Evolutionary conservation across 1,140 invertebrate genomes (phyloP).

Genomic region (Ganaspis sp.): DNA sequence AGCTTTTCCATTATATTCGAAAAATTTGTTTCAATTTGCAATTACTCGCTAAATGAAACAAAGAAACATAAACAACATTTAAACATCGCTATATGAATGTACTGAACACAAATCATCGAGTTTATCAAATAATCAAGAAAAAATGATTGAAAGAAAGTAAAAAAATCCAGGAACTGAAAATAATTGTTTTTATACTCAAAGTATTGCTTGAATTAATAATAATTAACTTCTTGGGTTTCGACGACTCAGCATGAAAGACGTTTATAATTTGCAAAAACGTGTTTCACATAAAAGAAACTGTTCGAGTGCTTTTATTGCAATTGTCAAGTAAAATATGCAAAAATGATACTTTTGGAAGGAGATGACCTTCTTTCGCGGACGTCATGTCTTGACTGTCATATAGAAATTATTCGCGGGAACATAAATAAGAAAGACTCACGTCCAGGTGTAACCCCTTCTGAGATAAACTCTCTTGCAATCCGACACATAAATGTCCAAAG

Average conservation of each 20-base stretch:
- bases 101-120: no score
- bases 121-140: no score
- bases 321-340: neutral
- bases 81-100: no score
- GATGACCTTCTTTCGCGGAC: neutral
- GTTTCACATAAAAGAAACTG: neutral
- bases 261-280: no score
- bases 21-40: no score
- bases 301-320: neutral
- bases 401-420: constrained; percentile 5
- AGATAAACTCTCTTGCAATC: neutral
- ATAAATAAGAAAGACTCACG: neutral
- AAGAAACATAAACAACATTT: no score
- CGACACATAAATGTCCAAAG: neutral
- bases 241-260: neutral
- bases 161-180: no score
- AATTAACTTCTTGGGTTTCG: neutral
- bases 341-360: neutral
- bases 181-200: no score
- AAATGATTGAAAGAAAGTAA: no score
- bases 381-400: constrained; percentile 18
- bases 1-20: no score
- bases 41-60: no score
- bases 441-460: neutral
- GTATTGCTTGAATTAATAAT: neutral